Conservation (phyloP, 2,797 vertebrate species). For the Macroramphosus scolopax region DNA sequence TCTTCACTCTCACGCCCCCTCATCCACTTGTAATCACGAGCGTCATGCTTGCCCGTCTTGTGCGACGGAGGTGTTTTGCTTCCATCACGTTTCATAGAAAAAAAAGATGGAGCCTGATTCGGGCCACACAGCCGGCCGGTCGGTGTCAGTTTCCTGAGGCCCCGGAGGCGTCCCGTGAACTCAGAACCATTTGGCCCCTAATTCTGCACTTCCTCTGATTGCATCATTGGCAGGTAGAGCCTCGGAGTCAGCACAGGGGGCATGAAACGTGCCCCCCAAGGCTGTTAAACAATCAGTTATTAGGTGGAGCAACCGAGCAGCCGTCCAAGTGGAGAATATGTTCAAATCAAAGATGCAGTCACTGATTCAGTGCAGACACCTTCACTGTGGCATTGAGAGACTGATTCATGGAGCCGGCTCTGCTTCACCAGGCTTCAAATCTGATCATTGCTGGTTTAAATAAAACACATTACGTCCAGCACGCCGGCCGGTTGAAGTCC, state of each 20-base stretch:
- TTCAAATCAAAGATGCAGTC: too few relatives aligned
- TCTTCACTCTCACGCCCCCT: constrained; percentile 15
- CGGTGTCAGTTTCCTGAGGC: constrained; percentile 52
- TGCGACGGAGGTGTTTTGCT: too few relatives aligned
- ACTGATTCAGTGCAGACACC: too few relatives aligned
- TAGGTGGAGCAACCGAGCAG: constrained; percentile 8
- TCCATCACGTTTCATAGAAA: constrained; percentile 65
- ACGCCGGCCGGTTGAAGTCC: too few relatives aligned
- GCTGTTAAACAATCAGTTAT: constrained; percentile 38
- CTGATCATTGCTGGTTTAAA: too few relatives aligned
- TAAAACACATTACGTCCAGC: too few relatives aligned
- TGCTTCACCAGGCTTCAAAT: too few relatives aligned
- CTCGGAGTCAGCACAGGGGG: constrained; percentile 18
- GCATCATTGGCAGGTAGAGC: constrained; percentile 55
- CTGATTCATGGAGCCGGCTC: too few relatives aligned
- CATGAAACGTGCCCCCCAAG: constrained; percentile 19
- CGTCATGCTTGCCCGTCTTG: constrained; percentile 30
- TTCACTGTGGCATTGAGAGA: too few relatives aligned
- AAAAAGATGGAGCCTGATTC: constrained; percentile 52
- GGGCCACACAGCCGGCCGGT: constrained; percentile 65
- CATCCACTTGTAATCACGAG: constrained; percentile 22
- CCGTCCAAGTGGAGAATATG: too few relatives aligned
- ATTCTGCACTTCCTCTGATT: constrained; percentile 44
- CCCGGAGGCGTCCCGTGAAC: constrained; percentile 54
- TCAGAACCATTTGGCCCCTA: constrained; percentile 38